phyloP scores from a whole-genome alignment of 2,888 invertebrate genomes.

The Leptogaster cylindrica region DNA sequence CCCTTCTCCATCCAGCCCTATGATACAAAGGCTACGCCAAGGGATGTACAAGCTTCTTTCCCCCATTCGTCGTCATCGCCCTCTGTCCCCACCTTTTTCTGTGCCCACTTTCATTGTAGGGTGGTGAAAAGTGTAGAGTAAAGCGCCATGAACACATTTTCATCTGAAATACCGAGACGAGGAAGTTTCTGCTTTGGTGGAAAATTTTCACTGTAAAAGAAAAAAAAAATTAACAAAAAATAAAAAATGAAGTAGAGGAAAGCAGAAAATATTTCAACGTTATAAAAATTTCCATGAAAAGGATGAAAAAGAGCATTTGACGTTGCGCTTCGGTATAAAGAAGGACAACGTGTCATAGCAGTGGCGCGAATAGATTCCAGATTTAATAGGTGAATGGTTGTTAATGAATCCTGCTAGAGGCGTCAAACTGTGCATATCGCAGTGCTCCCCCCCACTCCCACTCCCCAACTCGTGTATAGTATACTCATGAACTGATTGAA shows the following conservation, averaged over 20 bases:
- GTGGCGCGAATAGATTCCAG: neutral
- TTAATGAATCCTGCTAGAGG: no score
- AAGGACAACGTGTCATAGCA: neutral
- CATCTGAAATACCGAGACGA: conserved; percentile 30
- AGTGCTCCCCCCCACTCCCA: no score
- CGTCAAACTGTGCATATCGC: no score
- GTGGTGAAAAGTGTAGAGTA: neutral
- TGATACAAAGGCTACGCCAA: no score
- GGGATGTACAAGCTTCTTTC: no score
- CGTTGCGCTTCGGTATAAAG: neutral
- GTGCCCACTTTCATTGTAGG: neutral
- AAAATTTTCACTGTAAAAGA: conserved; percentile 12
- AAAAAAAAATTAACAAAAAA: no score
- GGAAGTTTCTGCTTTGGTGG: conserved; percentile 32
- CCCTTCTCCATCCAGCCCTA: conserved; percentile 17
- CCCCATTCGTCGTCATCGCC: no score
- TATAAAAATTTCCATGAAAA: conserved; percentile 18
- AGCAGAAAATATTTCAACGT: conserved; percentile 2
- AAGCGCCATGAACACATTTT: conserved; percentile 26
- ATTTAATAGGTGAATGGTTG: conserved; percentile 19
- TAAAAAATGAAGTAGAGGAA: conserved; percentile 12
- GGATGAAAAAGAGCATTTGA: conserved; percentile 32
- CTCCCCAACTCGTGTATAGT: no score
- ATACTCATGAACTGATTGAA: no score
- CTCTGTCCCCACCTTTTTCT: no score